Evolutionary conservation across 2,888 invertebrate genomes (phyloP).

Genomic region (Sisyra terminalis): DNA sequence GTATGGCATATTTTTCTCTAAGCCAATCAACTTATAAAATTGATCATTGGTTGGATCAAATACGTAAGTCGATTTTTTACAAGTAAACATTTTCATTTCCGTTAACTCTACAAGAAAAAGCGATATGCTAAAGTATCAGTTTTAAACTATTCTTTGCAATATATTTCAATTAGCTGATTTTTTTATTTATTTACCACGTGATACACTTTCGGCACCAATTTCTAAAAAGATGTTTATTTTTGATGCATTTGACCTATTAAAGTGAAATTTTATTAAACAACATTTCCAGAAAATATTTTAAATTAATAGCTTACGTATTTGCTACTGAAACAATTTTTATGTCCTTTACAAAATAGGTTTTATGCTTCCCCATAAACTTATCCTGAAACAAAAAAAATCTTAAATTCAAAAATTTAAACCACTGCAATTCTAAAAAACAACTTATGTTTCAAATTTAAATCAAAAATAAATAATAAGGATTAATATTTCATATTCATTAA

Average conservation of each 20-base stretch:
- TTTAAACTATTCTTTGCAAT: too few relatives aligned
- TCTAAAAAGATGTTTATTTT: neutral
- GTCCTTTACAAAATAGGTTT: constrained; percentile 40
- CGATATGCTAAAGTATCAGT: too few relatives aligned
- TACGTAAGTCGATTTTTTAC: constrained; percentile 68
- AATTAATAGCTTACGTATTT: too few relatives aligned
- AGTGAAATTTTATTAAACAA: neutral
- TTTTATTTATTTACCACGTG: constrained; percentile 18
- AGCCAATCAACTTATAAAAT: constrained; percentile 55
- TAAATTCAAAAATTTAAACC: neutral
- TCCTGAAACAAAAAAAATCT: constrained; percentile 30
- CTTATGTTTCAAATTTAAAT: too few relatives aligned
- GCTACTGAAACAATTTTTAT: constrained; percentile 29
- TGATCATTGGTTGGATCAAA: constrained; percentile 55
- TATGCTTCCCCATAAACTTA: constrained; percentile 49
- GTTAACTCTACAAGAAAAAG: neutral
- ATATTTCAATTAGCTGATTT: too few relatives aligned
- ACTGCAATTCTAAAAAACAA: neutral
- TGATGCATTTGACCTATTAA: neutral
- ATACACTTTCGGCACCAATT: too few relatives aligned
- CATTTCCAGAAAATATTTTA: constrained; percentile 16
- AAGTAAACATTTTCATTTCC: constrained; percentile 45
- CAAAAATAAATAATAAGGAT: too few relatives aligned
- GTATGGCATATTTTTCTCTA: constrained; percentile 50
- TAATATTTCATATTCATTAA: too few relatives aligned